Conservation (phyloP, 2,113 vertebrate species). For the Naja naja region DNA sequence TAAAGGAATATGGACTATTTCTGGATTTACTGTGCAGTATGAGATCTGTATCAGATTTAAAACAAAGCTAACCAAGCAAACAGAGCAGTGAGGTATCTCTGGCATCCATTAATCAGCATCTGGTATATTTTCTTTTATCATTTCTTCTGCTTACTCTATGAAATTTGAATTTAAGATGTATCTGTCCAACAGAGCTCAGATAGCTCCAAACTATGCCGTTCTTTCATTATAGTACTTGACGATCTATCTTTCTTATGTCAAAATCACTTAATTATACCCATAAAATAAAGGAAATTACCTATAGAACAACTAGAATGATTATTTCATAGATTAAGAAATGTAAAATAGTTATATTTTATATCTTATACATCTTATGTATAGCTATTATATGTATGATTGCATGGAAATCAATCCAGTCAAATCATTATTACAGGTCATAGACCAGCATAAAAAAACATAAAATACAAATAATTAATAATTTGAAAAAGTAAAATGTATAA, state of each 20-base stretch:
- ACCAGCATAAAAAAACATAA: not conserved
- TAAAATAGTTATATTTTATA: too few species aligned
- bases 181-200: slow-evolving; percentile 42
- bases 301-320: not conserved
- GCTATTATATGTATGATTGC: not conserved
- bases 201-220: slow-evolving; percentile 31
- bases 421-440: not conserved
- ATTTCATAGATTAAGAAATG: not conserved
- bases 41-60: slow-evolving; percentile 78
- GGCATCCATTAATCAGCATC: slow-evolving; percentile 75
- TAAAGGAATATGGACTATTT: slow-evolving; percentile 77
- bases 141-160: slow-evolving; percentile 40
- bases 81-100: slow-evolving; percentile 71
- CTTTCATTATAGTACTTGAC: slow-evolving; percentile 3
- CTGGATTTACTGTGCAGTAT: slow-evolving; percentile 66
- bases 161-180: slow-evolving; percentile 57
- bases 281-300: not conserved
- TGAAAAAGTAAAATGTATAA: not conserved
- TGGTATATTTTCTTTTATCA: slow-evolving; percentile 44
- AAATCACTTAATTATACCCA: slow-evolving; percentile 32
- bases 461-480: not conserved
- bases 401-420: not conserved
- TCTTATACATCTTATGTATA: not conserved
- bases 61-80: slow-evolving; percentile 79
- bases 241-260: slow-evolving; percentile 7